Percentiles rank a stretch among this genome's conserved stretches.
Evolutionary conservation across 1,140 invertebrate species (phyloP).

Genomic region (Araneus ventricosus): DNA sequence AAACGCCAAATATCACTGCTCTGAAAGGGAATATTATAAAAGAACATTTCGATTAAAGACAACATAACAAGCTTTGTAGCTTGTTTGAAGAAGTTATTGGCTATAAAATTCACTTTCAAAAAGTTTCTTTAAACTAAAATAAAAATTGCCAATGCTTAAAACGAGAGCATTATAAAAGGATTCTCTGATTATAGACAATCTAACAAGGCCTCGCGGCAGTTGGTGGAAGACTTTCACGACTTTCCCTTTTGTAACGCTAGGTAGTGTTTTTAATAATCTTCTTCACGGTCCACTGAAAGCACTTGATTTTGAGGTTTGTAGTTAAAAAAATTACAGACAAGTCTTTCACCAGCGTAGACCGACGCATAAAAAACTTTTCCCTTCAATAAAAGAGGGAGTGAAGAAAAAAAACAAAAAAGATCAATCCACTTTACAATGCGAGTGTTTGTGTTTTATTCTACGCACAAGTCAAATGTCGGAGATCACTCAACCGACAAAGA

Average conservation of each 20-base stretch:
- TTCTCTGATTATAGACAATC: not conserved
- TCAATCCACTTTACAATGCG: not conserved
- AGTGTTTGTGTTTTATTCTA: not conserved
- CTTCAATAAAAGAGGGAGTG: not conserved
- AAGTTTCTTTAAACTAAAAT: not conserved
- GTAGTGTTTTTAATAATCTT: not conserved
- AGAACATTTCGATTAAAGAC: not conserved
- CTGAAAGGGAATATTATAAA: not conserved
- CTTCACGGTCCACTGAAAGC: not conserved
- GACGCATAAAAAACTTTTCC: not conserved
- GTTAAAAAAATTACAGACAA: not conserved
- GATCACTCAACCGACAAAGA: not conserved
- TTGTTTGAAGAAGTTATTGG: not conserved
- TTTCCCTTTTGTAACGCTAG: slow-evolving; percentile 14
- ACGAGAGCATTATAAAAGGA: not conserved
- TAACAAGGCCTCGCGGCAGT: not conserved
- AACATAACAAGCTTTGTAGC: not conserved
- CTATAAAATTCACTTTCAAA: not conserved
- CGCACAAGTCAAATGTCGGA: not conserved
- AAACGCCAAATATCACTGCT: not conserved
- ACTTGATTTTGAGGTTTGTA: not conserved
- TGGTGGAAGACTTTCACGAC: not conserved
- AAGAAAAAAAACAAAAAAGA: not conserved
- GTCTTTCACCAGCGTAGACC: not conserved
- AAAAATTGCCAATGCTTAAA: not conserved